Base-by-base conservation (phyloP, 1,140 invertebrate genomes). In the Calephelis virginiensis region DNA sequence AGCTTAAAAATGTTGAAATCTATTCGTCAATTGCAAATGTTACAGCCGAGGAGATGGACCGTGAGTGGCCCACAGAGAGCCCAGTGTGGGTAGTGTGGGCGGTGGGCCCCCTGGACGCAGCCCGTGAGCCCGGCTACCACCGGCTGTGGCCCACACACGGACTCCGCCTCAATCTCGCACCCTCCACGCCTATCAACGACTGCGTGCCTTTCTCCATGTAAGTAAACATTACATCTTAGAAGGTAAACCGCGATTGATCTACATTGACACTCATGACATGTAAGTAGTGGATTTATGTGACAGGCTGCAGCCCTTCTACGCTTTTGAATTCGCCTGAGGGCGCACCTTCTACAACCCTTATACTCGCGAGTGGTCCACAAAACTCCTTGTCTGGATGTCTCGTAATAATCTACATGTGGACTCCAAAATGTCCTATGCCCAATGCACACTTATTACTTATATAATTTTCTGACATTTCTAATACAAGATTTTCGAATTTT, bases 71-170 rank as follows among this genome's bases (percentile, higher is more conserved):
- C 5, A 92, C 93, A 5, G 94, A 96, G 67, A 91, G 92, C 28
- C 83, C 92, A 4, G 93, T 94, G 37, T 96, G 94, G 75, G 92
- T 97, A 12, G 92, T 98, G 7, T 98, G 97, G 97, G 96, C 97
- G 0, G 88, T 98, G 14, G 97, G 97, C 10, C 93, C 93, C 68
- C 85, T 98, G 61, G 96, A 97, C 81, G 91, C 93, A 12, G 95
- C 94, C 64, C 94, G 94, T 50, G 95, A 97, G 79, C 97, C 97
- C 0, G 94, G 94, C 63, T 97, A 96, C 82, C 97, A 98, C 82
- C 94, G 96, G 63, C 79, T 95, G 62, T 97, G 96, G 90, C 96
- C 95, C 11, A 95, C 95, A 78, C 90, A 92, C 14, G 92, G 95
- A 81, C 85, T 95, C 0, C 90, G 92, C 68, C 84, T 98, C 7